Percentiles rank a stretch among this genome's conserved stretches.
phyloP scores from a whole-genome alignment of 2,113 vertebrate genomes.

The Tinamus guttatus region DNA sequence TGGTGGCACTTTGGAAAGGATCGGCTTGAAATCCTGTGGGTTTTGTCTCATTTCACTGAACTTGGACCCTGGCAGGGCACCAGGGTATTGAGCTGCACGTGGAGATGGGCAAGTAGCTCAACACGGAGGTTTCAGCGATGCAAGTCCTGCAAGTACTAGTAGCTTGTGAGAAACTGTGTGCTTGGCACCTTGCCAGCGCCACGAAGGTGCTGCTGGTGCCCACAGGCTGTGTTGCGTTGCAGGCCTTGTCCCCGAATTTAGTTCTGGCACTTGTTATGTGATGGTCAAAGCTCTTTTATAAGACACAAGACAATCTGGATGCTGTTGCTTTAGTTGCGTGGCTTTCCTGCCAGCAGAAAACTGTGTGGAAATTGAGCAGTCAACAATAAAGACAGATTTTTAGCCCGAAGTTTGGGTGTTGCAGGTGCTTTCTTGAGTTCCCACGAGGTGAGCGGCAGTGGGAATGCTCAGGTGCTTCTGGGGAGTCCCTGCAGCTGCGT shows the following conservation, averaged over 20 bases:
- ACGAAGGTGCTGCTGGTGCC: fast-evolving
- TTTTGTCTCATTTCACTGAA: neutral
- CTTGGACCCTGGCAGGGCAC: neutral
- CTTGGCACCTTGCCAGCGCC: fast-evolving
- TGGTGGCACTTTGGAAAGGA: neutral
- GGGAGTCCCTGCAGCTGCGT: fast-evolving
- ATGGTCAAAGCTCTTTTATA: neutral
- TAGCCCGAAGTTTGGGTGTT: too few relatives aligned
- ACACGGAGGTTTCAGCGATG: neutral
- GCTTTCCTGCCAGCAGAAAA: neutral
- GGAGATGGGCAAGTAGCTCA: neutral
- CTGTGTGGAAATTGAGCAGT: neutral
- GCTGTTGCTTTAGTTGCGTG: neutral
- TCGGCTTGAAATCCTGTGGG: neutral
- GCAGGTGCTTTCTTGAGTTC: neutral
- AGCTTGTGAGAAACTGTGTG: neutral
- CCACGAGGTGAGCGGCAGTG: neutral
- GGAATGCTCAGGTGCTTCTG: neutral
- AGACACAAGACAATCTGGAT: neutral
- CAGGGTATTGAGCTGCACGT: neutral
- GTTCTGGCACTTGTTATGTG: neutral
- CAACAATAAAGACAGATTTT: neutral
- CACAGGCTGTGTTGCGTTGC: fast-evolving
- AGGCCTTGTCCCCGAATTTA: too few relatives aligned
- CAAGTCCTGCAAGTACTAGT: fast-evolving